phyloP scores from a whole-genome alignment of 2,888 invertebrate species.

The Ophraella communa region DNA sequence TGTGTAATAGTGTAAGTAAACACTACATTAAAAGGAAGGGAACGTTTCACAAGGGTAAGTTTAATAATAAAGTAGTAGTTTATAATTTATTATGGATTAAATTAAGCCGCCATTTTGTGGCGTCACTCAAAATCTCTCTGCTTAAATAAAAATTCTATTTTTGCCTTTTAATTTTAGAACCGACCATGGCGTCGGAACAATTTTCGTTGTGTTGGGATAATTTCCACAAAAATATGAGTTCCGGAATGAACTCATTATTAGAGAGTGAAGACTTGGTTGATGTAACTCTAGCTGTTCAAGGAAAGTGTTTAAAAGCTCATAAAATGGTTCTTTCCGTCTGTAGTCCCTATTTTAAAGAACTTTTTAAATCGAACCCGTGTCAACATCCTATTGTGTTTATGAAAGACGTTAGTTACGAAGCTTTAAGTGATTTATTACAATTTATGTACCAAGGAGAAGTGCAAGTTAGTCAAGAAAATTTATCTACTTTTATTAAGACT shows the following conservation, averaged over 20 bases:
- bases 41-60: slow-evolving; percentile 38
- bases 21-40: slow-evolving; percentile 20
- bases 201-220: slow-evolving; percentile 77
- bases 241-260: slow-evolving; percentile 66
- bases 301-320: slow-evolving; percentile 72
- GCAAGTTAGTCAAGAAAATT: slow-evolving; percentile 57
- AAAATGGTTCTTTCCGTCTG: slow-evolving; percentile 75
- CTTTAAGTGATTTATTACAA: slow-evolving; percentile 64
- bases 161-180: slow-evolving; percentile 35
- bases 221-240: slow-evolving; percentile 73
- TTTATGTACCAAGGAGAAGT: slow-evolving; percentile 70
- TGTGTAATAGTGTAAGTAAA: slow-evolving; percentile 26
- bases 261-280: slow-evolving; percentile 59
- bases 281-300: slow-evolving; percentile 61
- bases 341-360: slow-evolving; percentile 74
- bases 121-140: slow-evolving; percentile 38
- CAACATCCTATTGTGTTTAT: slow-evolving; percentile 70
- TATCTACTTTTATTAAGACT: slow-evolving; percentile 58
- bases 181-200: slow-evolving; percentile 66
- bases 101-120: slow-evolving; percentile 47
- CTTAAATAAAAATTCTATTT: not conserved
- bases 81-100: not conserved
- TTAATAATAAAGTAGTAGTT: not conserved
- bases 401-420: slow-evolving; percentile 66
- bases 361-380: slow-evolving; percentile 71